These are phyloP conservation scores for Paraescarpia echinospica DNA, from an alignment of 1,140 invertebrate species.

Conservation along the genomic window DNA sequence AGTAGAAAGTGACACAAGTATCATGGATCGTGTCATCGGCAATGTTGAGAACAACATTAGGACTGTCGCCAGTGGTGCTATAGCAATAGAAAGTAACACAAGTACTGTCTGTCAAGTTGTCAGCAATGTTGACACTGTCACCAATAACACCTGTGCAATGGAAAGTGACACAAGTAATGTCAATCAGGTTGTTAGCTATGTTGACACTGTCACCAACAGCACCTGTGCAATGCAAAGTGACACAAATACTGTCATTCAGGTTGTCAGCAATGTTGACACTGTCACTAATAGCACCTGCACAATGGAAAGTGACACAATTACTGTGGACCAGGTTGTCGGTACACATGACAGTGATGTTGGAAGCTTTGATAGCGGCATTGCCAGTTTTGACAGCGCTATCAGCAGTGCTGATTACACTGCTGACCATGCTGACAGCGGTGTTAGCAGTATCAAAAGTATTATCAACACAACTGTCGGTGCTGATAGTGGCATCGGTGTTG, in stretches of 20 bases:
- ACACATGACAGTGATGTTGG: neutral
- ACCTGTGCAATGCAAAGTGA: neutral
- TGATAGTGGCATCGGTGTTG: neutral
- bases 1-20: too few relatives aligned
- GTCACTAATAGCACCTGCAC: neutral
- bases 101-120: neutral
- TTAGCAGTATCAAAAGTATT: neutral
- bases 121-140: too few relatives aligned
- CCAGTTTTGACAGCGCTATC: neutral
- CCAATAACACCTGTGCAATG: too few relatives aligned
- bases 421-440: slow-evolving; percentile 12
- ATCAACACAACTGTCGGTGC: neutral
- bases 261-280: neutral
- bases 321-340: neutral
- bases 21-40: too few relatives aligned
- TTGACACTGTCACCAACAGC: neutral
- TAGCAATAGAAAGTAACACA: neutral
- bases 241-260: neutral
- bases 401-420: slow-evolving; percentile 11
- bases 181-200: too few relatives aligned
- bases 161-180: too few relatives aligned
- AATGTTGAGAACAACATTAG: too few relatives aligned
- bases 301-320: neutral
- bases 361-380: slow-evolving; percentile 13
- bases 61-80: neutral